phyloP scores from a whole-genome alignment of 92 coral and sea anemone genomes.

The Metridium senile region DNA sequence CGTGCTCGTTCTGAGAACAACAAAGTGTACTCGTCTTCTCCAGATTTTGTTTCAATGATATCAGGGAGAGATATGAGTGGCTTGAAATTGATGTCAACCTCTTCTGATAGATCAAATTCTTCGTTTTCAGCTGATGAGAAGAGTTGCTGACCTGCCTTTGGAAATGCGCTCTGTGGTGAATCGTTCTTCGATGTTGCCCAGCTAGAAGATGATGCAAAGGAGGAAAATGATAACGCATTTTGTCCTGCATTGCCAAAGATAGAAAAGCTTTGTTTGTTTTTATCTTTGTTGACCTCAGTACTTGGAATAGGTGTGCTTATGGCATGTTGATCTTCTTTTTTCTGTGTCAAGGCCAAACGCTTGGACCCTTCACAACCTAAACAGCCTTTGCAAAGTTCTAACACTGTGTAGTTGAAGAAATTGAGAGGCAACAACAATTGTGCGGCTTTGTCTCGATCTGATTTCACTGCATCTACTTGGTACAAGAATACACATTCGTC shows the following conservation, averaged over 20 bases:
- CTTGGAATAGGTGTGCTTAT: neutral
- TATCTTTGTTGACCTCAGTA: conserved; percentile 5
- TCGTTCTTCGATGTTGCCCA: conserved; percentile 36
- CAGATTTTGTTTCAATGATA: conserved; percentile 68
- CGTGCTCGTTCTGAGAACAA: conserved; percentile 84
- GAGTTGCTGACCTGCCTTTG: conserved; percentile 76
- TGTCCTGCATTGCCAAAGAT: conserved; percentile 73
- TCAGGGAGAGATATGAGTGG: conserved; percentile 92
- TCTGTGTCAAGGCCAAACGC: neutral
- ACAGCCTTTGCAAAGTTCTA: conserved; percentile 61
- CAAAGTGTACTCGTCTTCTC: conserved; percentile 85
- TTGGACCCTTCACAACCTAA: conserved; percentile 48
- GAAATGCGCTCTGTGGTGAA: conserved; percentile 43
- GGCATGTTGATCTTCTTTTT: neutral
- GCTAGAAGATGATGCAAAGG: conserved; percentile 48
- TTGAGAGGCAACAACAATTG: conserved; percentile 77
- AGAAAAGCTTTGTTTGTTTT: conserved; percentile 2
- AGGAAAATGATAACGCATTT: conserved; percentile 64
- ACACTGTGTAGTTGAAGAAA: conserved; percentile 68
- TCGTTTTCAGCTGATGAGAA: conserved; percentile 58
- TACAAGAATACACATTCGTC: conserved; percentile 75
- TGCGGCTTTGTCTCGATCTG: conserved; percentile 82
- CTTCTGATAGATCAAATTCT: conserved; percentile 30
- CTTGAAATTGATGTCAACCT: conserved; percentile 70
- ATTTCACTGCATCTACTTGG: conserved; percentile 66